A percentile compares a stretch with the other conserved stretches of the same genome.
phyloP scores from a whole-genome alignment of 2,797 vertebrate species.

The Tokudaia tokunoshimensis region DNA sequence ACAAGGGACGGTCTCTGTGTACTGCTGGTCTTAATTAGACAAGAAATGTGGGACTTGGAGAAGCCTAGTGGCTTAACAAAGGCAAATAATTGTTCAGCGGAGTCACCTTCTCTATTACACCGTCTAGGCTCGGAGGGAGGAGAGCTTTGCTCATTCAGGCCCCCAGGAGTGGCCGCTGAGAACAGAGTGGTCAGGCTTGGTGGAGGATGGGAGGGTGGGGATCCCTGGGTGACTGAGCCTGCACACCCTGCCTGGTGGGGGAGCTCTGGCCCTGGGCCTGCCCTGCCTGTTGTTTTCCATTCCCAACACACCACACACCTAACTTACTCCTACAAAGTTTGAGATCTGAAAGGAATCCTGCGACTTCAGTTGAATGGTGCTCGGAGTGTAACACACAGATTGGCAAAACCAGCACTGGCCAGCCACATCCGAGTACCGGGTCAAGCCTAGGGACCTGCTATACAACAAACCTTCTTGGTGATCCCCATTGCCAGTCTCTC shows the following conservation, averaged over 20 bases:
- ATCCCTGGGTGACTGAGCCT: background rate
- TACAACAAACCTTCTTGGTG: no score
- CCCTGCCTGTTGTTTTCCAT: no score
- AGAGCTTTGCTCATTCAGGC: background rate
- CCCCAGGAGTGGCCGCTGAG: background rate
- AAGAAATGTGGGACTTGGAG: background rate
- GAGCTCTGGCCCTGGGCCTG: background rate
- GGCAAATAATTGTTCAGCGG: background rate
- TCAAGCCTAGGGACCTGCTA: background rate
- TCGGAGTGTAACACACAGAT: background rate
- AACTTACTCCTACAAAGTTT: background rate
- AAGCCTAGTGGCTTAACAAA: background rate
- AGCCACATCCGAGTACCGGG: background rate
- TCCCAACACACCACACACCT: background rate
- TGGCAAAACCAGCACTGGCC: rapidly evolving
- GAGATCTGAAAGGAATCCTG: background rate
- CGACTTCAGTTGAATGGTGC: rapidly evolving
- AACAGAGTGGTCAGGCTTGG: background rate
- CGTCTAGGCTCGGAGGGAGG: background rate
- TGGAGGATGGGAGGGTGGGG: background rate
- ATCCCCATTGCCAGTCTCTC: rapidly evolving
- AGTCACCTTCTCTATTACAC: rapidly evolving
- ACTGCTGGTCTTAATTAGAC: background rate
- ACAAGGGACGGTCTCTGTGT: background rate
- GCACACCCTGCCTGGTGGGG: background rate